phyloP scores from a whole-genome alignment of 2,797 vertebrate genomes.

The Peromyscus aztecus region DNA sequence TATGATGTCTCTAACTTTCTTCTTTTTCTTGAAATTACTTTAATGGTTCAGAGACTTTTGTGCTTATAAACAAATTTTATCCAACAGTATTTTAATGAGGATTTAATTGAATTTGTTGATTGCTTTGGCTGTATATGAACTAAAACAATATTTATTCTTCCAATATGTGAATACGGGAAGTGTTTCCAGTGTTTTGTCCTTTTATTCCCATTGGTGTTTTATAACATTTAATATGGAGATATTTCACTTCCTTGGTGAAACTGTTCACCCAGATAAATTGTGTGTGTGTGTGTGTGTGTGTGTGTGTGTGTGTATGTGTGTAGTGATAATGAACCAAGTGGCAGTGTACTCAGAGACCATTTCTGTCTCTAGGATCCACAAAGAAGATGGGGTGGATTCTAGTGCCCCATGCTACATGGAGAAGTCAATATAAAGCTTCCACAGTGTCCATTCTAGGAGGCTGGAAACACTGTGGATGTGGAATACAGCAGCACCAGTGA shows the following conservation, averaged over 20 bases:
- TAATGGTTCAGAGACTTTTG: background rate
- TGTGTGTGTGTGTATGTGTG: background rate
- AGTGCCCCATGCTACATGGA: background rate
- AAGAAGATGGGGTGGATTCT: background rate
- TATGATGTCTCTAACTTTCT: background rate
- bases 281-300: background rate
- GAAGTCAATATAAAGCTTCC: background rate
- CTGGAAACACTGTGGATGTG: background rate
- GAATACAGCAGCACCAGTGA: background rate
- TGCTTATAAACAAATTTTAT: background rate
- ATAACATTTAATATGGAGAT: background rate
- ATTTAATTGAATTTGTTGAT: background rate
- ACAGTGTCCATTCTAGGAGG: background rate
- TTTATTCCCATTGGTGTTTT: background rate
- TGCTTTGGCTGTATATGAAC: background rate
- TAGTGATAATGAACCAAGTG: background rate
- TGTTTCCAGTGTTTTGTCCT: background rate
- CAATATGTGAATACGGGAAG: background rate
- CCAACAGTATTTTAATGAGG: background rate
- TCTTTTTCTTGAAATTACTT: background rate
- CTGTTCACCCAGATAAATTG: background rate
- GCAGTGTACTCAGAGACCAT: background rate
- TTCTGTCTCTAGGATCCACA: background rate
- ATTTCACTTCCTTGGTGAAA: background rate
- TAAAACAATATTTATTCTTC: constrained; percentile 7